phyloP scores from a whole-genome alignment of 2,888 invertebrate genomes.

The Liodrosophila aerea region DNA sequence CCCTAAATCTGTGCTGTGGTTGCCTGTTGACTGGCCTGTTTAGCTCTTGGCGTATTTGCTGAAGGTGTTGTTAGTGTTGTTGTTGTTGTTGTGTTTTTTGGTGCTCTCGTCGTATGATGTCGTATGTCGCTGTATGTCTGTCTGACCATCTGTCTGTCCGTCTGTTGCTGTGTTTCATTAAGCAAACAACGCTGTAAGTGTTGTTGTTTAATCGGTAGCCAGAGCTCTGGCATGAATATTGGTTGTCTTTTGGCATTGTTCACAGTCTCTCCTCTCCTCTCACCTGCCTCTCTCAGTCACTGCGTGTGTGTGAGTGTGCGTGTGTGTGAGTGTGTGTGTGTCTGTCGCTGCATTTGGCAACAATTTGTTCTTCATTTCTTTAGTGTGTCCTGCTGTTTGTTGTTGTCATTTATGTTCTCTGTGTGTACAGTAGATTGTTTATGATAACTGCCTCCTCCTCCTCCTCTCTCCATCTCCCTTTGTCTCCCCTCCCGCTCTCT shows the following conservation, averaged over 20 bases:
- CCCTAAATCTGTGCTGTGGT: background rate
- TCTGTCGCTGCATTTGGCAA: conserved; percentile 49
- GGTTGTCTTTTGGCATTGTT: too few relatives aligned
- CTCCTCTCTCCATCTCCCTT: background rate
- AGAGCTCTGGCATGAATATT: conserved; percentile 1
- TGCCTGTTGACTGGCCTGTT: conserved; percentile 14
- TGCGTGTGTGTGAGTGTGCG: too few relatives aligned
- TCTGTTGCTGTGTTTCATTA: conserved; percentile 51
- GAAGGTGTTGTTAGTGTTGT: conserved; percentile 65
- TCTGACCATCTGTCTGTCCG: conserved; percentile 9
- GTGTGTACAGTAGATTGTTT: conserved; percentile 34
- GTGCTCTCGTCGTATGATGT: conserved; percentile 21
- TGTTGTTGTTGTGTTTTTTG: conserved; percentile 39
- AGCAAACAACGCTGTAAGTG: conserved; percentile 64
- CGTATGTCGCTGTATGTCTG: conserved; percentile 15
- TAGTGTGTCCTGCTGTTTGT: conserved; percentile 21
- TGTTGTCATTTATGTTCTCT: conserved; percentile 47
- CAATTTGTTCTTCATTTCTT: conserved; percentile 41
- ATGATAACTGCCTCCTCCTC: conserved; percentile 28
- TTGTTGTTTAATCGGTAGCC: conserved; percentile 58
- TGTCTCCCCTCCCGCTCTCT: background rate
- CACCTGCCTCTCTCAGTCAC: background rate
- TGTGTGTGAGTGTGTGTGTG: too few relatives aligned
- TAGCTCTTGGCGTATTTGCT: conserved; percentile 47
- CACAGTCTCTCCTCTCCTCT: background rate